A percentile compares a stretch with the other conserved stretches of the same genome.
phyloP scores from a whole-genome alignment of 2,797 vertebrate species.

The Balearica regulorum region DNA sequence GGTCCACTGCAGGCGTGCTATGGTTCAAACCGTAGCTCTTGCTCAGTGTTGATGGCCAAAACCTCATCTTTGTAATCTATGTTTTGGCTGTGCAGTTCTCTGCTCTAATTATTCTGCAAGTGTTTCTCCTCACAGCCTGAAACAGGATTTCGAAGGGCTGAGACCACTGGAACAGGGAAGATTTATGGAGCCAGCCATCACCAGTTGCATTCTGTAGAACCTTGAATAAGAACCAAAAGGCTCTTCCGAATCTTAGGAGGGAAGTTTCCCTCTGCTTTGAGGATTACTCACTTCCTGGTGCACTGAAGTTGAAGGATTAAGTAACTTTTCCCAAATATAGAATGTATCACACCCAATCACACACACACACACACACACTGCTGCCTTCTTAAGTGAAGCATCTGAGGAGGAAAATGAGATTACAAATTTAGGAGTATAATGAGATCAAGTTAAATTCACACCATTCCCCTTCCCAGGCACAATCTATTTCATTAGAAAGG shows the following conservation, averaged over 20 bases:
- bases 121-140: background rate
- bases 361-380: background rate
- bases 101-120: constrained; percentile 20
- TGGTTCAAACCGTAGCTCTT: background rate
- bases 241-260: background rate
- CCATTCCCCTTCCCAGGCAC: constrained; percentile 13
- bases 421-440: constrained; percentile 62
- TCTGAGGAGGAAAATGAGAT: constrained; percentile 53
- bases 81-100: background rate
- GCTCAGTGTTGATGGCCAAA: background rate
- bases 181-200: background rate
- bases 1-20: background rate
- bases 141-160: background rate
- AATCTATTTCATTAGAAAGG: constrained; percentile 63
- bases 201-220: background rate
- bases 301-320: constrained; percentile 5
- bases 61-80: background rate
- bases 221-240: background rate
- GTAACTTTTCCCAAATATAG: constrained; percentile 44
- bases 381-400: constrained; percentile 24
- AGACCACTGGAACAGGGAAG: background rate
- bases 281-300: background rate
- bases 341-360: background rate
- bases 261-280: background rate
- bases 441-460: constrained; percentile 63